phyloP scores from a whole-genome alignment of 2,113 vertebrate species.

The Promerops cafer region DNA sequence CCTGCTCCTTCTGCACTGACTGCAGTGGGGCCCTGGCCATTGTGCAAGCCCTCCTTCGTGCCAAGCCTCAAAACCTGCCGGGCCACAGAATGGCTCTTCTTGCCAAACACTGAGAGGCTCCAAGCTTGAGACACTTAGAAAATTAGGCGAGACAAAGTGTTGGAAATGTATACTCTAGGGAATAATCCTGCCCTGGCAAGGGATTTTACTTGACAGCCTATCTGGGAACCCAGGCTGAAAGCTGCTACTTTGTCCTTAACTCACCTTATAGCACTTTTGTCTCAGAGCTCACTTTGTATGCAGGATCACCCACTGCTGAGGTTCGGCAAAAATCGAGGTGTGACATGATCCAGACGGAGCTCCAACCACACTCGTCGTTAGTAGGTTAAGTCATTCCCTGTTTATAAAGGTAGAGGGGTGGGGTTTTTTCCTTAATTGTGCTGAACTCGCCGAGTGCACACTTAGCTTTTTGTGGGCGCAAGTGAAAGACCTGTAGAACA shows the following conservation, averaged over 20 bases:
- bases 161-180: not conserved
- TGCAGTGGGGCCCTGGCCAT: not conserved
- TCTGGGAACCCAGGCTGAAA: not conserved
- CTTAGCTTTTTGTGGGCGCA: not conserved
- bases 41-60: not conserved
- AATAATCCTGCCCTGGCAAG: constrained; percentile 1
- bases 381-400: not conserved
- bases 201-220: constrained; percentile 10
- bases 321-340: not conserved
- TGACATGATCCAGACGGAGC: not conserved
- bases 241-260: constrained; percentile 27
- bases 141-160: not conserved
- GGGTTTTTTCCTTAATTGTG: not conserved
- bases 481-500: not conserved
- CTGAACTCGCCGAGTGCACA: not conserved
- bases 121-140: not conserved
- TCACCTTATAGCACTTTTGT: constrained; percentile 45
- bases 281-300: not conserved
- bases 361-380: not conserved
- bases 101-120: not conserved
- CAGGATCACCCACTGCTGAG: not conserved
- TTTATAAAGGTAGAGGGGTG: not conserved
- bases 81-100: not conserved
- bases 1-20: not conserved
- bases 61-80: not conserved